Evolutionary conservation across 1,140 invertebrate genomes (phyloP).

Genomic region (Rhagoletis zephyria): DNA sequence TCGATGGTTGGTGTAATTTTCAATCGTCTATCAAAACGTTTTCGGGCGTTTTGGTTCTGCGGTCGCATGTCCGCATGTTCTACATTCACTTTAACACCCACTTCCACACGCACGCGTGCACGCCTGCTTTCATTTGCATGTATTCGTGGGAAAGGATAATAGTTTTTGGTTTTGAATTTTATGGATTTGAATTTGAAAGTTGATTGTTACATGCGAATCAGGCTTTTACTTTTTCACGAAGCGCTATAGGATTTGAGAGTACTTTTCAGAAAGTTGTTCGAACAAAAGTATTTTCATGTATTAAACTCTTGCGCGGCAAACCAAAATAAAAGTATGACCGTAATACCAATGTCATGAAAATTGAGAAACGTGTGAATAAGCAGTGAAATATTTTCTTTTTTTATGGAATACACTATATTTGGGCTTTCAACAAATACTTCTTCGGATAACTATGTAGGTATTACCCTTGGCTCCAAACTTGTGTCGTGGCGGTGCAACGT

Average conservation of each 20-base stretch:
- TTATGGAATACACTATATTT: too few species aligned
- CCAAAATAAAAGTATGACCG: neutral
- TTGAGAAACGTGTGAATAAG: neutral
- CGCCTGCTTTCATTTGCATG: neutral
- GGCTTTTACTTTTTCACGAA: neutral
- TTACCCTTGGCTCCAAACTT: too few species aligned
- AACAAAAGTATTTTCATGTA: slow-evolving; percentile 14
- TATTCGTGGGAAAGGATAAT: slow-evolving; percentile 20
- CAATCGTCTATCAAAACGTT: slow-evolving; percentile 51
- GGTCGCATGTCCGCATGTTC: slow-evolving; percentile 37
- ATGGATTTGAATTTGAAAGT: slow-evolving; percentile 25
- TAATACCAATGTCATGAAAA: too few species aligned
- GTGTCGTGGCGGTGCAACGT: too few species aligned
- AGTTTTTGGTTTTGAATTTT: slow-evolving; percentile 44
- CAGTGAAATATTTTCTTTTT: neutral
- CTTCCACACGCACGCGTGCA: neutral
- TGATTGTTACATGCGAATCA: slow-evolving; percentile 14
- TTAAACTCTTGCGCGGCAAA: neutral
- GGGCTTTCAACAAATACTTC: too few species aligned
- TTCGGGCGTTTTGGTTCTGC: slow-evolving; percentile 24
- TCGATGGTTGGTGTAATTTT: slow-evolving; percentile 42
- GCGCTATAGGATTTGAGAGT: neutral
- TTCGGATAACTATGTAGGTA: too few species aligned
- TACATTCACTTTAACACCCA: neutral
- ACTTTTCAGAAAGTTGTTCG: neutral